Conservation (phyloP, 2,888 invertebrate genomes). For the Eilema sororculum region DNA sequence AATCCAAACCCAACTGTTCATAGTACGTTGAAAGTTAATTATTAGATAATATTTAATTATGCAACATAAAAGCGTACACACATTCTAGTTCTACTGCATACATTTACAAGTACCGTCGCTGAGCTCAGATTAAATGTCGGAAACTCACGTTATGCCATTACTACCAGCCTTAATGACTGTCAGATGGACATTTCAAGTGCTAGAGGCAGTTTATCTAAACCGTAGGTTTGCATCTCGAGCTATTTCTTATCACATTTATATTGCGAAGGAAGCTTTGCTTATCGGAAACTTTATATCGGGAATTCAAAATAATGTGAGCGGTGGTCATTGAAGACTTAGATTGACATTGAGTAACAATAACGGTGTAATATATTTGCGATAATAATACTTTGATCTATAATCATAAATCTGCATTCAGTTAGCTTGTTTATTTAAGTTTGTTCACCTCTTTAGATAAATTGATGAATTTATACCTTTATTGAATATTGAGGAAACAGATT, state of each 20-base stretch:
- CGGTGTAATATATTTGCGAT: conserved; percentile 3
- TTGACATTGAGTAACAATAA: conserved; percentile 1
- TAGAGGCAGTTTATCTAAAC: conserved; percentile 65
- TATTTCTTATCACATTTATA: conserved; percentile 27
- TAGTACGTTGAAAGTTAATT: background rate
- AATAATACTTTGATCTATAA: background rate
- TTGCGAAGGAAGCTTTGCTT: conserved; percentile 21
- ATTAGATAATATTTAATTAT: conserved; percentile 24
- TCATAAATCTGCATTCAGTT: background rate
- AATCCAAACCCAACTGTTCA: background rate
- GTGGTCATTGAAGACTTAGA: conserved; percentile 8
- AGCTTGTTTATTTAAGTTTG: background rate
- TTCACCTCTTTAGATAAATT: background rate
- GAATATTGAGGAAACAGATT: background rate
- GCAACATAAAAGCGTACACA: conserved; percentile 20
- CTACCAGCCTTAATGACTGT: conserved; percentile 62
- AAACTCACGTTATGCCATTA: conserved; percentile 69
- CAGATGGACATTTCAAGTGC: conserved; percentile 65
- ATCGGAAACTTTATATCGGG: conserved; percentile 27
- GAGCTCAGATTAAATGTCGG: conserved; percentile 46
- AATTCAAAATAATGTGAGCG: conserved; percentile 29
- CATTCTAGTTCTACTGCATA: conserved; percentile 34
- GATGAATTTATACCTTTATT: background rate
- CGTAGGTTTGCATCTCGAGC: conserved; percentile 48
- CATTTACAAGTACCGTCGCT: conserved; percentile 31